Conservation (phyloP, 2,113 vertebrate genomes). For the Eupsittula cactorum region DNA sequence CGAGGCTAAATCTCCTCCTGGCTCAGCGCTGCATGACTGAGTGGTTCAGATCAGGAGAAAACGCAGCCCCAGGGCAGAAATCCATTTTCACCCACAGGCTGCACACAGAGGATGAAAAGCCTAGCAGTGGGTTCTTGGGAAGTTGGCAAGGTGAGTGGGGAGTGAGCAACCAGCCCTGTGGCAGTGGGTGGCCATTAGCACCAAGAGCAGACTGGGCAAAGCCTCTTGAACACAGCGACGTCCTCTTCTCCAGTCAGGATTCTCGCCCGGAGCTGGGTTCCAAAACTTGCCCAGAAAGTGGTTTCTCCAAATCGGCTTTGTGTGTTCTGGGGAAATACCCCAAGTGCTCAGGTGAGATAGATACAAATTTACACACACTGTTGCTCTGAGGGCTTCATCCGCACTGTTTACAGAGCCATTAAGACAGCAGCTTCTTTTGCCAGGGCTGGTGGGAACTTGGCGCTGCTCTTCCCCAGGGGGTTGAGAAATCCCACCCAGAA, state of each 20-base stretch:
- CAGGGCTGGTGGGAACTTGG: not conserved
- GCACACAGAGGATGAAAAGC: not conserved
- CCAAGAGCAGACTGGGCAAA: not conserved
- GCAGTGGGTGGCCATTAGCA: not conserved
- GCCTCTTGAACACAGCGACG: not conserved
- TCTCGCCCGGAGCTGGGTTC: not conserved
- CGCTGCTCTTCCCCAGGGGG: not conserved
- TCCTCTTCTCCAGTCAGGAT: not conserved
- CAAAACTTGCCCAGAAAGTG: not conserved
- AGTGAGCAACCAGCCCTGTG: not conserved
- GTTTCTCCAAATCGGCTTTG: not conserved
- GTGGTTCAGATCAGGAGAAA: not conserved
- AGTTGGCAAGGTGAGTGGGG: not conserved
- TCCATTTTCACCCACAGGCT: not conserved
- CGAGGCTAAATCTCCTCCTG: not conserved
- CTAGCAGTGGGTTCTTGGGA: not conserved
- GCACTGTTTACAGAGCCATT: not conserved
- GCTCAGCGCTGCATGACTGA: not conserved
- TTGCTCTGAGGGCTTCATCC: not conserved
- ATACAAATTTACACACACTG: not conserved
- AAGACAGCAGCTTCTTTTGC: not conserved
- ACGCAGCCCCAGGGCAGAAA: not conserved
- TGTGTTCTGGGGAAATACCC: not conserved
- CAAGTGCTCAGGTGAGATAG: not conserved
- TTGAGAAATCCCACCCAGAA: constrained; percentile 10